phyloP scores from a whole-genome alignment of 2,113 vertebrate species.

The Crotalus viridis region DNA sequence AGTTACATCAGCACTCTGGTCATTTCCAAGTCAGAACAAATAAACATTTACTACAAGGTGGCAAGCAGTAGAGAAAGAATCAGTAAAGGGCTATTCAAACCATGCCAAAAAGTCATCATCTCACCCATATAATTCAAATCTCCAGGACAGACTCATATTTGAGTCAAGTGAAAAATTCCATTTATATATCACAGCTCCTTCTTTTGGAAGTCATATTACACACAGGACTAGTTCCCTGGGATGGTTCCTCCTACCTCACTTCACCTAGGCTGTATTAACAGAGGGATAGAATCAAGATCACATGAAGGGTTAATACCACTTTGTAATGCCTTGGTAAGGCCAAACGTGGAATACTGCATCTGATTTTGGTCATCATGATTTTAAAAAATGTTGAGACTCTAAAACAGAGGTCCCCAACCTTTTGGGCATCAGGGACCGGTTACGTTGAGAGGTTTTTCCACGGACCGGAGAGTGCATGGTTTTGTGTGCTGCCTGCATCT shows the following conservation, averaged over 20 bases:
- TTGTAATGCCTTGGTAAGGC: no score
- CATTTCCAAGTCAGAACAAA: background rate
- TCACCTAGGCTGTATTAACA: no score
- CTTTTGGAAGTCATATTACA: background rate
- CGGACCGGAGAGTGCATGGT: no score
- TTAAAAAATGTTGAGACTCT: no score
- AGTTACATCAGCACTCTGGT: background rate
- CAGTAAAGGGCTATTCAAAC: background rate
- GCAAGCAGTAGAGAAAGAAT: background rate
- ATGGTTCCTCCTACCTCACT: background rate
- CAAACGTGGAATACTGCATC: no score
- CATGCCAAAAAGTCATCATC: background rate
- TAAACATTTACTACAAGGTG: background rate
- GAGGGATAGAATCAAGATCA: no score
- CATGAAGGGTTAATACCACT: no score
- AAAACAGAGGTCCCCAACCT: no score
- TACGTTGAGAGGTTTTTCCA: no score
- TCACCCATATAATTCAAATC: background rate
- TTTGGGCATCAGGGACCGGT: no score
- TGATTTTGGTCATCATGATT: no score
- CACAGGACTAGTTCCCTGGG: background rate
- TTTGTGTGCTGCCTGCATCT: no score
- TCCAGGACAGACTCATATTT: background rate
- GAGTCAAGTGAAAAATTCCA: background rate
- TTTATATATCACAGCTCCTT: background rate